Conservation (phyloP, 2,797 vertebrate genomes). For the Enteromius radiatus region DNA sequence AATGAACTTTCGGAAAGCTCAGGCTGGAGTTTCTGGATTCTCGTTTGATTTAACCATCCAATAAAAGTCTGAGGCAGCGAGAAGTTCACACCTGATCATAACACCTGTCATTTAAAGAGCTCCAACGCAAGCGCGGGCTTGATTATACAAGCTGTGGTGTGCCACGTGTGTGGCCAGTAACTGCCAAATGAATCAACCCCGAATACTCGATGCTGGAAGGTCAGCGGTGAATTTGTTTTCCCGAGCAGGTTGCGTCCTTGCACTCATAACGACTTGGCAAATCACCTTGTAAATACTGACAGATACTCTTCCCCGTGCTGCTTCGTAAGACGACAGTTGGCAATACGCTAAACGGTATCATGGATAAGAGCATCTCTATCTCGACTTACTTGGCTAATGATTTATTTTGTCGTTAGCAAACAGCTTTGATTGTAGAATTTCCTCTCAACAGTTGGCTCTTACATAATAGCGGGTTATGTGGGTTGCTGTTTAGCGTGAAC, state of each 20-base stretch:
- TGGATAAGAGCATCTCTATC: conserved; percentile 45
- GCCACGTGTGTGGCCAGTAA: conserved; percentile 51
- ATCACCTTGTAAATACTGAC: conserved; percentile 50
- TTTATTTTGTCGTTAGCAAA: conserved; percentile 45
- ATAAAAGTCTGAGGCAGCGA: conserved; percentile 21
- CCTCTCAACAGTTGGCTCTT: conserved; percentile 49
- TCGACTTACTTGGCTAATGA: conserved; percentile 48
- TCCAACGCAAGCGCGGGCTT: conserved; percentile 16
- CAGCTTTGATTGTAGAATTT: conserved; percentile 52
- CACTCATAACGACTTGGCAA: conserved; percentile 43
- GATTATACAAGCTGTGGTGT: conserved; percentile 51
- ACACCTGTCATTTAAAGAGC: conserved; percentile 54
- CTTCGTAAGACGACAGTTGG: conserved; percentile 35
- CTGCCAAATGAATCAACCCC: conserved; percentile 61
- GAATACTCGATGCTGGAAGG: conserved; percentile 55
- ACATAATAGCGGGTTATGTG: conserved; percentile 38
- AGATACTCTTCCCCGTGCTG: conserved; percentile 33
- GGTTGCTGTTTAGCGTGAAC: conserved; percentile 40
- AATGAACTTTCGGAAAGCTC: conserved; percentile 36
- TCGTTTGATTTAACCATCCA: conserved; percentile 20
- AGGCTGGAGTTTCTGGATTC: background rate
- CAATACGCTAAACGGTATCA: conserved; percentile 18
- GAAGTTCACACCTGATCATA: conserved; percentile 45
- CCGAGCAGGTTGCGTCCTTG: conserved; percentile 47
- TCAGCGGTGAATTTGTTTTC: conserved; percentile 41